These are phyloP conservation scores for Dicranocentrus wangi DNA, from an alignment of 2,888 invertebrate genomes.

Conservation along the genomic window DNA sequence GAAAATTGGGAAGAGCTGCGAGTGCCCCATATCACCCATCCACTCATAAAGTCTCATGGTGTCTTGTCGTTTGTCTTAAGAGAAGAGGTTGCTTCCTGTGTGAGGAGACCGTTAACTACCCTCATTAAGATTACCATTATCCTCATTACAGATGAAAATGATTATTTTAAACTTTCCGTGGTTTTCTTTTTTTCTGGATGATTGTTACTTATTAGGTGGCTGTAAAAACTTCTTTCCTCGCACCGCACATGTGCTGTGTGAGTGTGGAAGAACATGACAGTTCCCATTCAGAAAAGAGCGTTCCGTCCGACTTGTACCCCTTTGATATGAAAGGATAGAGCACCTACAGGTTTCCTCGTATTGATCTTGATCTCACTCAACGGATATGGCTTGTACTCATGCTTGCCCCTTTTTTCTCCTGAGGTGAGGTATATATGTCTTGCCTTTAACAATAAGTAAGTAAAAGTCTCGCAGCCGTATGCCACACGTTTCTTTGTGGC, in stretches of 20 bases:
- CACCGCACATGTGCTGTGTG: constrained; percentile 48
- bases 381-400: constrained; percentile 45
- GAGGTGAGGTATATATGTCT: not conserved
- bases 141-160: constrained; percentile 50
- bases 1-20: not conserved
- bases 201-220: constrained; percentile 43
- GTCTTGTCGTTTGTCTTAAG: constrained; percentile 19
- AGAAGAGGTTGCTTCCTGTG: constrained; percentile 43
- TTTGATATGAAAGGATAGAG: constrained; percentile 27
- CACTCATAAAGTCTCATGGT: not conserved
- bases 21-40: not conserved
- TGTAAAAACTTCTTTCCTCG: constrained; percentile 33
- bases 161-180: constrained; percentile 39
- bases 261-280: constrained; percentile 56
- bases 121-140: constrained; percentile 44
- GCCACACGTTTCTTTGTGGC: constrained; percentile 54
- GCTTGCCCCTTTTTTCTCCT: constrained; percentile 46
- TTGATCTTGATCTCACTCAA: constrained; percentile 28
- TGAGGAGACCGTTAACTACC: constrained; percentile 50
- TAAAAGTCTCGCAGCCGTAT: constrained; percentile 48
- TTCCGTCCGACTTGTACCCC: not conserved
- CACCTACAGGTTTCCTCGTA: constrained; percentile 23
- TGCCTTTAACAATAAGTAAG: constrained; percentile 55
- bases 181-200: constrained; percentile 26
- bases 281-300: constrained; percentile 33